Evolutionary conservation across 2,797 vertebrate genomes (phyloP).

Genomic region (Oreochromis grahami): DNA sequence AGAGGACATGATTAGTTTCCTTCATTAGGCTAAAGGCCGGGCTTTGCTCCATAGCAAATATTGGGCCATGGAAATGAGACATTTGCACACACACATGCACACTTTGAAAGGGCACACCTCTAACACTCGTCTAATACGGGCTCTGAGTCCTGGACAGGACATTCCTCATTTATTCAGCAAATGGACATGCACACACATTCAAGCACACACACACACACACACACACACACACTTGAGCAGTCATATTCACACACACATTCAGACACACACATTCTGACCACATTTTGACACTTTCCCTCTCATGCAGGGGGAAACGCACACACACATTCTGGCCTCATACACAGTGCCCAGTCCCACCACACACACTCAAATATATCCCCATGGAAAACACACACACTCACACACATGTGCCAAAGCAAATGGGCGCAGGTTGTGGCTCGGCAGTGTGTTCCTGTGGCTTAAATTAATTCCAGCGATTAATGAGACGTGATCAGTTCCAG

Average conservation of each 20-base stretch:
- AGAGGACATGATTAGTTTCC: conserved; percentile 67
- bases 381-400: not conserved
- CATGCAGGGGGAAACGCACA: not conserved
- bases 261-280: conserved; percentile 16
- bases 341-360: not conserved
- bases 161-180: conserved; percentile 51
- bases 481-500: conserved; percentile 42
- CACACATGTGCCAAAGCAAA: conserved; percentile 13
- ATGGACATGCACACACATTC: not conserved
- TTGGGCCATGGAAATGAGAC: conserved; percentile 71
- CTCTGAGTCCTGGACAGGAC: conserved; percentile 33
- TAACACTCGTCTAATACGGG: conserved; percentile 29
- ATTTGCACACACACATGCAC: conserved; percentile 36
- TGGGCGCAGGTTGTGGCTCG: conserved; percentile 31
- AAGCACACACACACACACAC: not conserved
- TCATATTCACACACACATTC: not conserved
- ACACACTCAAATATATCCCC: not conserved
- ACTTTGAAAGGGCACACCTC: conserved; percentile 23
- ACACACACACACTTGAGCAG: not conserved
- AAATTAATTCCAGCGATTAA: conserved; percentile 64
- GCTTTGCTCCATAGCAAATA: conserved; percentile 72
- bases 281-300: conserved; percentile 26
- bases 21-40: conserved; percentile 72
- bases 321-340: not conserved
- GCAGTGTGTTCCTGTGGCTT: conserved; percentile 38